Base-by-base conservation (phyloP, 2,113 vertebrate species). In the Cairina moschata region DNA sequence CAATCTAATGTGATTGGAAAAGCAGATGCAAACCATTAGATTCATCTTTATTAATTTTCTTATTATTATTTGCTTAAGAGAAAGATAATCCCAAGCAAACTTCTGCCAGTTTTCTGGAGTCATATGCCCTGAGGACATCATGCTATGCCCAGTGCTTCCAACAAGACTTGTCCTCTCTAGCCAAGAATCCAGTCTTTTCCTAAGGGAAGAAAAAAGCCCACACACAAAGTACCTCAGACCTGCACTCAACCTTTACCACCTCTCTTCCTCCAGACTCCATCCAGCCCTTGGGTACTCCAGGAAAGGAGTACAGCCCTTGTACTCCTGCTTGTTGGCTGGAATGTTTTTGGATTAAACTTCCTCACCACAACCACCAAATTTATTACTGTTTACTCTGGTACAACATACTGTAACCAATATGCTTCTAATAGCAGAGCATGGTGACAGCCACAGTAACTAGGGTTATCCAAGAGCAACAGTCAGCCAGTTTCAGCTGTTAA, bases 331-430 rank as follows among this genome's bases (percentile, higher is more conserved):
- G 0, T 36, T 87, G 83, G 21, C 83, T 89, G 54, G 40, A 86
- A 93, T 87, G 58, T 67, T 91, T 87, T 93, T 75, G 74, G 80
- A 85, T 79, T 89, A 36, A 89, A 92, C 86, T 68, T 93, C 83
- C 66, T 93, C 66, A n/a, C 86, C 83, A 84, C 42, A 94, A 79
- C 90, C 93, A 91, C 90, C 77, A 87, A 36, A 91, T 82, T 88
- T 92, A 89, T 93, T 95, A 87, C 44, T 89, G 87, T 95, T 95
- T 93, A 89, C 93, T 89, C 73, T 90, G 86, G 88, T 96, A 59
- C 63, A 92, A 91, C 78, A 52, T 87, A 54, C 76, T 85, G 78
- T 62, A 93, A 92, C 93, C 83, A 87, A 36, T 67, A 42, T 91
- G 91, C 92, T 96, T 93, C 71, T 84, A 93, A 94, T 74, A 96